A percentile compares a stretch with the other conserved stretches of the same genome.
Evolutionary conservation across 2,113 vertebrate genomes (phyloP).

Genomic region (Manacus vitellinus): DNA sequence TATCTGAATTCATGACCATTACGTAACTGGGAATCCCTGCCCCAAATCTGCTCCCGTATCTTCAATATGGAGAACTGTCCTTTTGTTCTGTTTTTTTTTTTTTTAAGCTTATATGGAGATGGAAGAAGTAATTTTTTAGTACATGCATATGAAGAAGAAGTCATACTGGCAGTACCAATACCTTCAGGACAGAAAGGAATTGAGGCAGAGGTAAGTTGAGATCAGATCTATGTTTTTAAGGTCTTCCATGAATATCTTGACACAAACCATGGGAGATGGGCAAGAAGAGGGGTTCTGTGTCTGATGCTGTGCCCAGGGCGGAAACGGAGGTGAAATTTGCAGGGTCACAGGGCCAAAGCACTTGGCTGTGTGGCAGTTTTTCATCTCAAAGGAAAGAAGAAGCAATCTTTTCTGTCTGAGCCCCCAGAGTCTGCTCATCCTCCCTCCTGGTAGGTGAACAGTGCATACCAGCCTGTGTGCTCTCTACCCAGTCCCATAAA

Average conservation of each 20-base stretch:
- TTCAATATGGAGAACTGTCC: rapidly evolving
- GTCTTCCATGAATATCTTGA: background rate
- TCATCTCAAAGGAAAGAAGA: background rate
- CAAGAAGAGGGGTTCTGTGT: background rate
- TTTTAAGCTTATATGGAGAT: no score
- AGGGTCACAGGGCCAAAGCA: background rate
- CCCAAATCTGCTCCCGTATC: background rate
- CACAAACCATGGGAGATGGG: rapidly evolving
- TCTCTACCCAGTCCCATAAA: background rate
- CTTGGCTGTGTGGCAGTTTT: background rate
- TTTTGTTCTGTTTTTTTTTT: background rate
- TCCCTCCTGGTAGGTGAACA: background rate
- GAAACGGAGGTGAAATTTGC: no score
- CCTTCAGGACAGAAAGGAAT: background rate
- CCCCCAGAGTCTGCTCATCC: background rate
- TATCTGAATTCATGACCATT: background rate
- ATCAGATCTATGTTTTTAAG: background rate
- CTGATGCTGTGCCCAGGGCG: background rate
- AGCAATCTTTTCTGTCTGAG: background rate
- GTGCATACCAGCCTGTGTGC: background rate
- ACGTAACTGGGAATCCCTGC: background rate
- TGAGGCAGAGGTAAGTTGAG: background rate
- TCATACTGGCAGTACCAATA: background rate
- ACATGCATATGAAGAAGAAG: background rate
- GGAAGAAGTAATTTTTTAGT: background rate